phyloP scores from a whole-genome alignment of 2,113 vertebrate genomes.

The Rhadina sibilatrix region DNA sequence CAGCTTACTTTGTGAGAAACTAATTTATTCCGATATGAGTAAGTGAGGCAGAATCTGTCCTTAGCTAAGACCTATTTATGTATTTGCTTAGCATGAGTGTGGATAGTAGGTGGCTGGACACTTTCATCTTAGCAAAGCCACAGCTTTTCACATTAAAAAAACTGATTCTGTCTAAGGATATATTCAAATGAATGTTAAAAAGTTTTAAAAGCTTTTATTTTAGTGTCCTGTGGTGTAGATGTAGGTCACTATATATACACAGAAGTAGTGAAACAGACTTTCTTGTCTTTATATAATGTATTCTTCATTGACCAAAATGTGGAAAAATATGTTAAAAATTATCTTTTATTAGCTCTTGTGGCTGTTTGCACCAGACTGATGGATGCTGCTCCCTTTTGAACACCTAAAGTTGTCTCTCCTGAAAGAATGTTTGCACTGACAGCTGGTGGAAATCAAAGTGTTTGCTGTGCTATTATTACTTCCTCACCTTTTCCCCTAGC shows the following conservation, averaged over 20 bases:
- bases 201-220: not conserved
- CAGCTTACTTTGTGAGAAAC: not conserved
- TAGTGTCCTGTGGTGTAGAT: not conserved
- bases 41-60: conserved; percentile 2
- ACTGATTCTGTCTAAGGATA: not conserved
- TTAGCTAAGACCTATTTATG: not conserved
- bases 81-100: not conserved
- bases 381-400: not conserved
- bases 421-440: not conserved
- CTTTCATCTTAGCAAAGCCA: not conserved
- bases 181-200: not conserved
- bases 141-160: not conserved
- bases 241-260: not conserved
- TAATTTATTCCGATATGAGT: not conserved
- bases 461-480: not conserved
- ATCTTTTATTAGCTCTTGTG: not conserved
- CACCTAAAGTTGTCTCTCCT: not conserved
- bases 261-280: not conserved
- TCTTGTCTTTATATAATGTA: not conserved
- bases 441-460: not conserved
- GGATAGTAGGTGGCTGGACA: not conserved
- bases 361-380: not conserved
- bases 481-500: not conserved
- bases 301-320: not conserved
- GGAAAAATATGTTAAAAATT: not conserved